These are phyloP conservation scores for Zele albiditarsus DNA, from an alignment of 2,888 invertebrate species.

Conservation along the genomic window DNA sequence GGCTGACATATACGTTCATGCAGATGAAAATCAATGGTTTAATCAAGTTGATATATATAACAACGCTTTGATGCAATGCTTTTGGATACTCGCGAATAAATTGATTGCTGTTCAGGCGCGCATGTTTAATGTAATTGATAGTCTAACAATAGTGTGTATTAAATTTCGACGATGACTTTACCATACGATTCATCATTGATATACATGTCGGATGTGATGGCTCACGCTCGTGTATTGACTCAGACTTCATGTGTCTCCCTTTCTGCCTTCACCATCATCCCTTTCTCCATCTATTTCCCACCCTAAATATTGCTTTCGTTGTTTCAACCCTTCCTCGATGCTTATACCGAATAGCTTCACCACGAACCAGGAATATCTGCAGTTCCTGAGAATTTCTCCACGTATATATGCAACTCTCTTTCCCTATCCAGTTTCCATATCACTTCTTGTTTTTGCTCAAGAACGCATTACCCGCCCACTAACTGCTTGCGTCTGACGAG, in stretches of 20 bases:
- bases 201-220: slow-evolving; percentile 38
- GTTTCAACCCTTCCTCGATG: slow-evolving; percentile 40
- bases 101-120: slow-evolving; percentile 7
- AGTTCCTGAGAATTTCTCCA: background rate
- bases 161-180: slow-evolving; percentile 17
- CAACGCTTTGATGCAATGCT: background rate
- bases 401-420: background rate
- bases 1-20: too few relatives aligned
- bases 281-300: slow-evolving; percentile 13
- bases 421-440: background rate
- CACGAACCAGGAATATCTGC: slow-evolving; percentile 22
- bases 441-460: background rate
- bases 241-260: slow-evolving; percentile 40
- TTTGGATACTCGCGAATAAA: background rate
- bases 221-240: slow-evolving; percentile 35
- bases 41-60: background rate
- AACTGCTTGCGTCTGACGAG: slow-evolving; percentile 29
- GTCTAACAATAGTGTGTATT: slow-evolving; percentile 8
- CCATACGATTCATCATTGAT: slow-evolving; percentile 23
- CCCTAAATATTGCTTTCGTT: slow-evolving; percentile 25
- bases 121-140: slow-evolving; percentile 29
- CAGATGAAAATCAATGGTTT: too few relatives aligned
- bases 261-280: slow-evolving; percentile 17
- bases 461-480: slow-evolving; percentile 30
- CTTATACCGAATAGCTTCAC: slow-evolving; percentile 27